A percentile compares a stretch with the other conserved stretches of the same genome.
Evolutionary conservation across 2,888 invertebrate species (phyloP).

Genomic region (Xanthia icteritia): DNA sequence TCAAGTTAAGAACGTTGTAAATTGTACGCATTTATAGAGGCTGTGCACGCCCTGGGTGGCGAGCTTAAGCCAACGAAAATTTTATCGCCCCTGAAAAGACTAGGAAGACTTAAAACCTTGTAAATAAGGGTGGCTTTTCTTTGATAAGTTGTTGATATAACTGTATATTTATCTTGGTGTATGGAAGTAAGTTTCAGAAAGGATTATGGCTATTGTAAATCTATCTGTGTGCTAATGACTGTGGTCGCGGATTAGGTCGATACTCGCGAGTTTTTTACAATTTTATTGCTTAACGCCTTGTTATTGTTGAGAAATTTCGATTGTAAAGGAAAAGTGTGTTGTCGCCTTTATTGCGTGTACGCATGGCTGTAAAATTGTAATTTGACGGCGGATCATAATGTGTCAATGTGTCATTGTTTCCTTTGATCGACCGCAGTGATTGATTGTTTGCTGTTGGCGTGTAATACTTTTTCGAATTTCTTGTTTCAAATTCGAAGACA

Average conservation of each 20-base stretch:
- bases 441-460: conserved; percentile 18
- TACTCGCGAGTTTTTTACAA: conserved; percentile 66
- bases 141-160: background rate
- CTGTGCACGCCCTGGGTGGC: conserved; percentile 86
- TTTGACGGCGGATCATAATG: conserved; percentile 50
- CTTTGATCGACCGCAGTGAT: conserved; percentile 57
- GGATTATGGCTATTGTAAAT: conserved; percentile 86
- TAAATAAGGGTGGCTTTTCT: conserved; percentile 44
- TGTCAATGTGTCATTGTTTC: conserved; percentile 44
- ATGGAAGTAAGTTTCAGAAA: conserved; percentile 83
- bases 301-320: conserved; percentile 62
- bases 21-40: conserved; percentile 87
- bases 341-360: conserved; percentile 54
- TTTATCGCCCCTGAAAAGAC: conserved; percentile 10
- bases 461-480: conserved; percentile 23
- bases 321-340: conserved; percentile 56
- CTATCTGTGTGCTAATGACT: conserved; percentile 85
- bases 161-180: conserved; percentile 48
- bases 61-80: conserved; percentile 47
- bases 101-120: background rate
- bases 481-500: background rate
- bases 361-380: conserved; percentile 63
- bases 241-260: conserved; percentile 77
- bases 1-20: conserved; percentile 86
- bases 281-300: conserved; percentile 65